phyloP scores from a whole-genome alignment of 2,797 vertebrate genomes.

The Acrossocheilus wenchowensis region DNA sequence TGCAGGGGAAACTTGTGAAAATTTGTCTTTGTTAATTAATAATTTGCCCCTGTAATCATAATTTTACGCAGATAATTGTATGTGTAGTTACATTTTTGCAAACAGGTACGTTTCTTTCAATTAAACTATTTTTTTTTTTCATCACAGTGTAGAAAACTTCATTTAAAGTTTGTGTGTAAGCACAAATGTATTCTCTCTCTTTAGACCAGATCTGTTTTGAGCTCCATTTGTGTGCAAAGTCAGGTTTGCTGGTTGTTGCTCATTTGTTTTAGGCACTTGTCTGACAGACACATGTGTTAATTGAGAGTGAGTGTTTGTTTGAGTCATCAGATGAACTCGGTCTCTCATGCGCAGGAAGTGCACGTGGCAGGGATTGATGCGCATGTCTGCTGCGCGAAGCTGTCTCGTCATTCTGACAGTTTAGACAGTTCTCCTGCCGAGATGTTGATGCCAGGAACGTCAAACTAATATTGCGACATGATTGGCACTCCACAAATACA shows the following conservation, averaged over 20 bases:
- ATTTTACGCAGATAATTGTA: neutral
- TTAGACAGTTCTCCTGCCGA: slow-evolving; percentile 56
- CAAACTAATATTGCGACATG: slow-evolving; percentile 51
- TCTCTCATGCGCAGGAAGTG: neutral
- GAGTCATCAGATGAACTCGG: slow-evolving; percentile 44
- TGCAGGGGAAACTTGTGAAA: neutral
- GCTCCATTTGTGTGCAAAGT: neutral
- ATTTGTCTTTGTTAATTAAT: neutral
- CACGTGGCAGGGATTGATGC: slow-evolving; percentile 24
- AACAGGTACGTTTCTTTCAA: neutral
- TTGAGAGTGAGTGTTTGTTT: slow-evolving; percentile 49
- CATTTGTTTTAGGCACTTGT: slow-evolving; percentile 29
- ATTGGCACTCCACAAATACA: slow-evolving; percentile 65
- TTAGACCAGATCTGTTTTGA: neutral
- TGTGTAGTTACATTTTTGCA: neutral
- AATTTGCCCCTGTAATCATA: neutral
- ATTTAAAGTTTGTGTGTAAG: neutral
- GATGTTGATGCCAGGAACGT: slow-evolving; percentile 56
- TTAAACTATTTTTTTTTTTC: neutral
- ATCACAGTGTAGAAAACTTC: neutral
- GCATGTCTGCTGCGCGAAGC: slow-evolving; percentile 24
- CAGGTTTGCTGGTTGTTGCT: slow-evolving; percentile 32
- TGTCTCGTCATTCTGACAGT: slow-evolving; percentile 50
- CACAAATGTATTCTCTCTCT: neutral
- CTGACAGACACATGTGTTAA: slow-evolving; percentile 47